Percentiles rank a stretch among this genome's conserved stretches.
phyloP scores from a whole-genome alignment of 2,888 invertebrate genomes.

The Adineta ricciae region DNA sequence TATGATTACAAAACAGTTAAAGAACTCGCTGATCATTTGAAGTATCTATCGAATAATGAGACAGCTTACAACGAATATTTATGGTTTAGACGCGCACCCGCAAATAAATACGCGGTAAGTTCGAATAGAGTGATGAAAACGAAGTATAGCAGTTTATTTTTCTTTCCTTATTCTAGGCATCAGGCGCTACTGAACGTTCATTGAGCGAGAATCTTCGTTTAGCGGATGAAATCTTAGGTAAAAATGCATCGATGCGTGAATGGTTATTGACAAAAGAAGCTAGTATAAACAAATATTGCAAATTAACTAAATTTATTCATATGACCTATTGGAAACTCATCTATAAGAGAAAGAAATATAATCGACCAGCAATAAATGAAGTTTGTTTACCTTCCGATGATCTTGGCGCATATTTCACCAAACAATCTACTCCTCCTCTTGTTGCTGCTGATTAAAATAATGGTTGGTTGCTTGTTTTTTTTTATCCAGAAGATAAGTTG shows the following conservation, averaged over 20 bases:
- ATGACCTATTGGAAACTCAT: background rate
- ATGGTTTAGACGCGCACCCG: background rate
- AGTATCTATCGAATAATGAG: slow-evolving; percentile 14
- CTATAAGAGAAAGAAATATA: background rate
- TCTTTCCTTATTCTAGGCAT: background rate
- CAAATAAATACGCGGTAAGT: background rate
- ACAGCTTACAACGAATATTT: slow-evolving; percentile 16
- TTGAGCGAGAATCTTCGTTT: background rate
- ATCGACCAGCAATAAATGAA: background rate
- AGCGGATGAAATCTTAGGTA: background rate
- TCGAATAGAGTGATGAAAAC: background rate
- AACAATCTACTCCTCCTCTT: background rate
- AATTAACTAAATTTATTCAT: background rate
- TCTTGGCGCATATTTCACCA: background rate
- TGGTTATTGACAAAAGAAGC: background rate
- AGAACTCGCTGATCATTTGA: slow-evolving; percentile 31
- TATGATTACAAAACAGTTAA: slow-evolving; percentile 32
- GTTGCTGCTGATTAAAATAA: background rate
- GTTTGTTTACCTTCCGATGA: slow-evolving; percentile 6
- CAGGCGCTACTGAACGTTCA: background rate
- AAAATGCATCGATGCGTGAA: background rate
- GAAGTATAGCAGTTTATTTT: too few relatives aligned
- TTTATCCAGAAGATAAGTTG: background rate
- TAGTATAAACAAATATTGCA: background rate
- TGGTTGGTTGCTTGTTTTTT: background rate